Base-by-base conservation (phyloP, 2,888 invertebrate genomes). In the Platycnemis pennipes region DNA sequence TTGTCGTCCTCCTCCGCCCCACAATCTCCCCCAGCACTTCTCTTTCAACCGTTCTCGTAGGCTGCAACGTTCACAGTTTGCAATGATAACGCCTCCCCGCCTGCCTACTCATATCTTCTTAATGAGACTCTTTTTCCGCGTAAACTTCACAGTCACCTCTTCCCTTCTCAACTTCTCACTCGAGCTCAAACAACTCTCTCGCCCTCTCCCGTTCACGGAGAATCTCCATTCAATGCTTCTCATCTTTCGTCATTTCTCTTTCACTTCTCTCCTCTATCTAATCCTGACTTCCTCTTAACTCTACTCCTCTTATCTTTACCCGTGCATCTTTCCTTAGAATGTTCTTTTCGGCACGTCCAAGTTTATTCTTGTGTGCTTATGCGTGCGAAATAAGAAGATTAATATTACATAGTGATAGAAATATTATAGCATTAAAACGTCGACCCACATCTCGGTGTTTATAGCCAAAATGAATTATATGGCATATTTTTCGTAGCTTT, bases 111-210 rank as follows among this genome's bases (percentile, higher is more conserved):
- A 56, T 89, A 89, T 63, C 91, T 91, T 44, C 69, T 91, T 63
- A 91, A 91, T 63, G 91, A 91, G 91, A n/a, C 63, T 56, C 91
- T 44, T 63, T 91, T 91, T 91, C 63, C 89, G 26, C 8, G 77
- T 77, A 77, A 77, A 77, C 77, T 77, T 77, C 77, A 77, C 77
- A 77, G 31, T 77, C 77, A 37, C 31, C 37, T 37, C 77, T 37
- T 37, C 77, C 77, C 37, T 37, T n/a, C 53, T 63, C 63, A 88
- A 45, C 45, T 49, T 37, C 89, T 37, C 89, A 16, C 56, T 63
- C 42, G 37, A 37, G 56, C 4, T 31, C 42, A 89, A 89, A 89
- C 89, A 53, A 53, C 89, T 37, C 56, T 46, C 77, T n/a, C 77
- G 22, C 77, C 45, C 46, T 46, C 45, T 46, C 87, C 26, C 45